Evolutionary conservation across 2,113 vertebrate species (phyloP).

Genomic region (Pavo muticus): DNA sequence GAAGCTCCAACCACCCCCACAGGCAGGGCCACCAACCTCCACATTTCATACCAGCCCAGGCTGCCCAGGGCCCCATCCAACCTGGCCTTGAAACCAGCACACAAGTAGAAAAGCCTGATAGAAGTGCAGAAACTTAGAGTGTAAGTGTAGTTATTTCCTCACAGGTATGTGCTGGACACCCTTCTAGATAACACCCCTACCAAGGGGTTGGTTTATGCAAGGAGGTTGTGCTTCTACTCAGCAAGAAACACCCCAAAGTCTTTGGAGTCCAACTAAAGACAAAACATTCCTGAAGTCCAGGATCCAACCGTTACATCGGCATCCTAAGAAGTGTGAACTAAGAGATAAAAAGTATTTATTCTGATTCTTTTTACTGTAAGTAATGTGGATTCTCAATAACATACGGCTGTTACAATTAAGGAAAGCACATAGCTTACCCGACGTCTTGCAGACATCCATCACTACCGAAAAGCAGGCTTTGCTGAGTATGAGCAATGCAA

Average conservation of each 20-base stretch:
- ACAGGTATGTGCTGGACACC: background rate
- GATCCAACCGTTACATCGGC: background rate
- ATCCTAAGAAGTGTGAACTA: background rate
- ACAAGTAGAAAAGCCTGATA: background rate
- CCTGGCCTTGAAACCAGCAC: background rate
- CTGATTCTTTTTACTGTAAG: background rate
- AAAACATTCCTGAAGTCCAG: background rate
- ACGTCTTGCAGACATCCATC: background rate
- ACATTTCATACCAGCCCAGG: too few species aligned
- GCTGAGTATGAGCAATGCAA: background rate
- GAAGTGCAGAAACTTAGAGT: background rate
- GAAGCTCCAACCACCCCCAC: too few species aligned
- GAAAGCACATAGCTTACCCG: background rate
- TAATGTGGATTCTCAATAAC: background rate
- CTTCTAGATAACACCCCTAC: background rate
- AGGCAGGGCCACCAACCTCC: too few species aligned
- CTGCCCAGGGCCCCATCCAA: too few species aligned
- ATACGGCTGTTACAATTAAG: background rate
- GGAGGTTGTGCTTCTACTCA: background rate
- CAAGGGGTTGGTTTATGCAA: background rate
- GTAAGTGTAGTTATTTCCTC: background rate
- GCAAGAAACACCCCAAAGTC: background rate
- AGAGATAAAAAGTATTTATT: background rate
- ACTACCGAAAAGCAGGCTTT: background rate
- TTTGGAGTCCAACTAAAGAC: background rate